Base-by-base conservation (phyloP, 1,140 invertebrate species). In the Aethina tumida region DNA sequence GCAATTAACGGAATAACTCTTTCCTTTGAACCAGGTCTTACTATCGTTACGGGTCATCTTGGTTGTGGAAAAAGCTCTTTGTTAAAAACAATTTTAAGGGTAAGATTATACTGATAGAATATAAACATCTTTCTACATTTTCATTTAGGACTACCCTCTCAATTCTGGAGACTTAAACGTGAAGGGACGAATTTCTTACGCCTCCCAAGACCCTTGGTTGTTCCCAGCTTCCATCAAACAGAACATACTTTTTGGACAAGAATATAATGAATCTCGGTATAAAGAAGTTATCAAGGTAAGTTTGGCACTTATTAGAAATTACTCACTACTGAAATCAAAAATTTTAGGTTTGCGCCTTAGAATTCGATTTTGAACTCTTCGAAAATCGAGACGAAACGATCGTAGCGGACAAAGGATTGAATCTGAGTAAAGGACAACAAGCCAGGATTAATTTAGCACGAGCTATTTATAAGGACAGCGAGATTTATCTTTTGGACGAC, bases 371-470 rank as follows among this genome's bases (percentile, higher is more conserved):
- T 14, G 41, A 45, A 13, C 35, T 35, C 12, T 50, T 55, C 14
- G 50, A 49, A 19, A 46, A 43, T 10, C 77, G 81, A 13, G 88
- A 91, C 52, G 68, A 74, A 48, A 89, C 86, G 0, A 63, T 85
- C n/a, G 80, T 92, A 4, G 85, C 84, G 21, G 88, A 93, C 52
- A 69, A 79, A 59, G 88, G 88, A 29, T 70, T 77, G 9, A 77
- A 76, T 16, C 59, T 88, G 3, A 86, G 81, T 49, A 86, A 85
- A 16, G 87, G 93, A 27, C 93, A 97, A 63, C 81, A 87, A 50
- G 89, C 92, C 0, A 73, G 92, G 51, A 82, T 97, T 4, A 91
- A 87, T 55, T 63, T 93, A 21, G 89, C 89, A 0, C 73, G 88
- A 36, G 77, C 86, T 5, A 68, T 91, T 3, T 92, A 92, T 61